A percentile compares a stretch with the other conserved stretches of the same genome.
Conservation (phyloP, 2,113 vertebrate genomes). For the Falcunculus frontatus region DNA sequence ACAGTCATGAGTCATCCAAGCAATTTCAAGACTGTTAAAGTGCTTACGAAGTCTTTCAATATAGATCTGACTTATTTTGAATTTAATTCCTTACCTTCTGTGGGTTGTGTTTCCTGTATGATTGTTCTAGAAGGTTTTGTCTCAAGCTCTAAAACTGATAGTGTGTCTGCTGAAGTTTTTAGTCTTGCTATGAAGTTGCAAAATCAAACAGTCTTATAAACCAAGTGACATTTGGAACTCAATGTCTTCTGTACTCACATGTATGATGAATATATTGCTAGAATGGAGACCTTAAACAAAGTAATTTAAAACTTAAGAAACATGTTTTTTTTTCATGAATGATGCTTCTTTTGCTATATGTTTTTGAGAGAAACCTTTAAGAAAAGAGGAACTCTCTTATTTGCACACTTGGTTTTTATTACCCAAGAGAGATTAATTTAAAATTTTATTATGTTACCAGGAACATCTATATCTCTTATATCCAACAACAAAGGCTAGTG, state of each 20-base stretch:
- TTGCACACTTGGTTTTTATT: not conserved
- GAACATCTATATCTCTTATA: not conserved
- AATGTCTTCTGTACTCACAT: not conserved
- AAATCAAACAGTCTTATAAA: not conserved
- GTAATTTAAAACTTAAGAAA: not conserved
- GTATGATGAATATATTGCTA: not conserved
- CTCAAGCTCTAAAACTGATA: not conserved
- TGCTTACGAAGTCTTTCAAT: not conserved
- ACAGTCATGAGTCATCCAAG: not conserved
- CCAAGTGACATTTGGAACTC: not conserved
- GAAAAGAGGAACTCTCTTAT: not conserved
- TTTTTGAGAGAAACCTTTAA: not conserved
- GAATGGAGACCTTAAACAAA: not conserved
- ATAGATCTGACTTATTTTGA: not conserved
- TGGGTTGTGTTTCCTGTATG: not conserved
- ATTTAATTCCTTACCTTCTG: not conserved
- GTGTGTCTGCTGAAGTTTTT: not conserved
- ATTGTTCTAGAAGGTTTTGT: not conserved
- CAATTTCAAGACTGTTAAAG: not conserved
- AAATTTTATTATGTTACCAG: not conserved
- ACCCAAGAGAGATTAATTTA: not conserved
- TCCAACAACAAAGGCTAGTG: not conserved
- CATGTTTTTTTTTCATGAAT: rapidly evolving
- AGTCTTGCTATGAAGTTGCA: not conserved
- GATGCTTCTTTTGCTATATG: not conserved